Evolutionary conservation across 2,888 invertebrate species (phyloP).

Genomic region (Drosophila peninsularis): DNA sequence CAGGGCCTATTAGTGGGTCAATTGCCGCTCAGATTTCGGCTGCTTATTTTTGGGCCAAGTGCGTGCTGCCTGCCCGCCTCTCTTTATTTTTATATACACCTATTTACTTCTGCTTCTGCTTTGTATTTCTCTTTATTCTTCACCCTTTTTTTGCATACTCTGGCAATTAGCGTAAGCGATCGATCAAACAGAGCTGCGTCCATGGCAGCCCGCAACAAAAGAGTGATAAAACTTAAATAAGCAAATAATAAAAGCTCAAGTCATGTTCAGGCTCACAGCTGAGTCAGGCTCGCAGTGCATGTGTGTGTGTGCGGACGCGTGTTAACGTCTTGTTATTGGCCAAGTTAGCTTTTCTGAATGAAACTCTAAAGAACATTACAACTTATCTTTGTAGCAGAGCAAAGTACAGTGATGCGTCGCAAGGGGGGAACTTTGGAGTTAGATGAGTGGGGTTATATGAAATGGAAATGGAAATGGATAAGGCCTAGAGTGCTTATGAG

Average conservation of each 20-base stretch:
- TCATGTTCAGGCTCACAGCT: conserved; percentile 42
- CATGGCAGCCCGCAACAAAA: conserved; percentile 38
- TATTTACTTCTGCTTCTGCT: conserved; percentile 10
- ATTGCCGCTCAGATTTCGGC: conserved; percentile 56
- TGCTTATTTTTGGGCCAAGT: conserved; percentile 65
- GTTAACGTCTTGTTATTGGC: conserved; percentile 9
- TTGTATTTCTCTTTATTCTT: conserved; percentile 23
- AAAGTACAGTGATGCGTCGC: background rate
- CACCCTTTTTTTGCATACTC: conserved; percentile 59
- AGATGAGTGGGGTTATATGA: background rate
- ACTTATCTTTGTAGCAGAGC: background rate
- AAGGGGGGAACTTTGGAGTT: too few relatives aligned
- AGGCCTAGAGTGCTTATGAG: too few relatives aligned
- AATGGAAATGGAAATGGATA: too few relatives aligned
- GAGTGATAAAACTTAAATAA: conserved; percentile 81
- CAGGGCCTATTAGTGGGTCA: conserved; percentile 78
- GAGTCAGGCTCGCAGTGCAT: conserved; percentile 3
- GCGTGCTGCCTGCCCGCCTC: conserved; percentile 17
- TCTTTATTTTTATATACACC: conserved; percentile 55
- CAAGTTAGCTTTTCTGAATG: conserved; percentile 30
- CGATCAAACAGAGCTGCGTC: conserved; percentile 58
- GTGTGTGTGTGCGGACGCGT: conserved; percentile 7
- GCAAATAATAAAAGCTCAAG: conserved; percentile 75
- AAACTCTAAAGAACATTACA: conserved; percentile 9
- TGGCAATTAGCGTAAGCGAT: conserved; percentile 72